These are phyloP conservation scores for Mimas tiliae DNA, from an alignment of 2,888 invertebrate genomes.

Conservation along the genomic window DNA sequence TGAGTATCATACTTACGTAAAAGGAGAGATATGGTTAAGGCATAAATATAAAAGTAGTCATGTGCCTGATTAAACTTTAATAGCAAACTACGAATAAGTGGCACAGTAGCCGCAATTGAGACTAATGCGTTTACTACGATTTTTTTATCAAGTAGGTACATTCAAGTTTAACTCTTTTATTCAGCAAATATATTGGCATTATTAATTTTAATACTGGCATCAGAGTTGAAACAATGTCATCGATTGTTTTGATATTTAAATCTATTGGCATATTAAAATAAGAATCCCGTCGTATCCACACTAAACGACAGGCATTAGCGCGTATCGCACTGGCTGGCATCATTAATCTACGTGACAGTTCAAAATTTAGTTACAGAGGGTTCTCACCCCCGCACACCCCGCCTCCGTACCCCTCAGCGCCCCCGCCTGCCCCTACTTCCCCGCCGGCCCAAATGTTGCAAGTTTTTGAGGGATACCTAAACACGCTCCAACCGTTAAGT, in stretches of 20 bases:
- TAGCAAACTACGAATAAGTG: background rate
- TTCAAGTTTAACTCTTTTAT: background rate
- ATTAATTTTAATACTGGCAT: background rate
- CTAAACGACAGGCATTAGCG: constrained; percentile 76
- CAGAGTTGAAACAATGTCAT: background rate
- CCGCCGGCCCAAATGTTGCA: constrained; percentile 53
- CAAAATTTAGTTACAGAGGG: constrained; percentile 85
- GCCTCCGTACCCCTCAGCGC: constrained; percentile 37
- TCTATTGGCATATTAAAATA: constrained; percentile 22
- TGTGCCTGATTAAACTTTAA: background rate
- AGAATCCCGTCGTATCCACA: constrained; percentile 62
- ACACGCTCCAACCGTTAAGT: constrained; percentile 30
- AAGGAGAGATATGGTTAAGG: background rate
- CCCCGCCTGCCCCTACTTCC: constrained; percentile 44
- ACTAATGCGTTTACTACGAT: background rate
- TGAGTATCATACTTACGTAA: background rate
- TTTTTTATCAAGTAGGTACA: background rate
- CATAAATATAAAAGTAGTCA: background rate
- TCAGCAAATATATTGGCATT: no score
- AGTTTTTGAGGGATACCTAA: constrained; percentile 75
- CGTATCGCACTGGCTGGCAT: constrained; percentile 84
- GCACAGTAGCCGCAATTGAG: background rate
- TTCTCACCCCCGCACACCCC: constrained; percentile 51
- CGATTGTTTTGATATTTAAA: constrained; percentile 2
- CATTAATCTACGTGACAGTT: constrained; percentile 86